These are phyloP conservation scores for Eulithis testata DNA, from an alignment of 2,888 invertebrate species.

Conservation along the genomic window DNA sequence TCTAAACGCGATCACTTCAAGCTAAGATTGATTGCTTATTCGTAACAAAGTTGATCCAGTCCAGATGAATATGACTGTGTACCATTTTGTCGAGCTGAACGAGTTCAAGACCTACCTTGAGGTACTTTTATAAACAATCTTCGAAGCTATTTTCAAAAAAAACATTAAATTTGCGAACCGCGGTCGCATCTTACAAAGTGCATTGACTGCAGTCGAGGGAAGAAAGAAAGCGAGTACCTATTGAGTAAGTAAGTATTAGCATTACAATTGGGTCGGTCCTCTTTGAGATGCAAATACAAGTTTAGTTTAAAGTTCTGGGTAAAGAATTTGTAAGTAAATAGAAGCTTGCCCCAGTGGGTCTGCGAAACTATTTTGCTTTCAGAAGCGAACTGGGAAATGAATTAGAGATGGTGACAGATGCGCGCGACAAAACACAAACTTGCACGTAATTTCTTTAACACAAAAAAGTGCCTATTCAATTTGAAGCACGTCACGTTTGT, in stretches of 20 bases:
- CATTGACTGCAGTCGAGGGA: background rate
- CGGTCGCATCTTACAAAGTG: constrained; percentile 4
- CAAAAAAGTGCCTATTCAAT: background rate
- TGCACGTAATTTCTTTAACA: too few species aligned
- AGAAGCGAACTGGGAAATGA: background rate
- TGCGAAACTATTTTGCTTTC: background rate
- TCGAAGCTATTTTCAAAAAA: too few species aligned
- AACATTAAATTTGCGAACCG: too few species aligned
- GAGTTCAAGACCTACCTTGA: too few species aligned
- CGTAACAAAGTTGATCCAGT: too few species aligned
- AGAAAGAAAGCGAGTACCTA: background rate
- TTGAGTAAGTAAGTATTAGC: background rate
- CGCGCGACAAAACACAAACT: too few species aligned
- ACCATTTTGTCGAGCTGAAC: too few species aligned
- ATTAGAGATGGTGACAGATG: background rate
- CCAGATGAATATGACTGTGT: too few species aligned
- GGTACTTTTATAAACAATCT: too few species aligned
- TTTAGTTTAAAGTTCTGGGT: constrained; percentile 1
- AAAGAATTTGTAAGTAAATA: constrained; percentile 3
- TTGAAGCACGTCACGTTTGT: background rate
- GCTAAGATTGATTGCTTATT: too few species aligned
- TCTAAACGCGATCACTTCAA: too few species aligned
- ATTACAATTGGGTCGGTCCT: background rate
- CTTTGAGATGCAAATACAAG: constrained; percentile 12
- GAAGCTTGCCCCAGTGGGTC: background rate